Evolutionary conservation across 2,888 invertebrate genomes (phyloP), one percentile per base, ranked within the genome.

Genomic region (Heterodera filipjevi): DNA sequence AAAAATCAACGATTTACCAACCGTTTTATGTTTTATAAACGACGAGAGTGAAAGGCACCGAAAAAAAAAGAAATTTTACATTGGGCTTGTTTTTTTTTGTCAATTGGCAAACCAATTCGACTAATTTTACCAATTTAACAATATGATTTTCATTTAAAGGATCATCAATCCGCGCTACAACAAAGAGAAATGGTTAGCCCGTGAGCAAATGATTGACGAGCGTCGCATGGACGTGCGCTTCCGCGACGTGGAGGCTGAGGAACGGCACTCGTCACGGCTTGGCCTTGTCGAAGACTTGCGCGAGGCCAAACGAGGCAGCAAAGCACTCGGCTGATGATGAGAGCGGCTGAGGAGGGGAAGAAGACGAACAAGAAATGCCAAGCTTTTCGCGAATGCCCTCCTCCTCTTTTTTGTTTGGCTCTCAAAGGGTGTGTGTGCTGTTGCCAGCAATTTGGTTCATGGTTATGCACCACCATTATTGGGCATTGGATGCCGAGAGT

Each of bases 111-210:
- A 35, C 16, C 6, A 16, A 68, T 35, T 6, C 2, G 2, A 68
- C 33, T 12, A 68, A 68, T 68, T 5, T 68, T 19, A 2, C 70
- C 68, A 6, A 16, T 22, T 22, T 68, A 30, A 30, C 22, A 30
- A 19, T 32, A 46, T 53, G 19, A 6, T n/a, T n/a, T 72, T 32
- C 8, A 71, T 10, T 71, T 10, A 71, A 27, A 80, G 71, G 64
- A 79, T 84, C 78, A 85, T 87, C 64, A 87, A 86, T 77, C 84
- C 81, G 39, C 84, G 85, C 53, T 88, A 87, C 79, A 82, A 88
- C 81, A 87, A 85, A 77, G 81, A 83, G 66, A 83, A 83, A 77
- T 88, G 87, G 88, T 81, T 83, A 46, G 76, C 82, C 68, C 84
- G 85, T 71, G 88, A 89, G 76, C 80, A 82, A 66, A 82, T 79